Evolutionary conservation across 1,140 invertebrate genomes (phyloP).

Genomic region (Acyrthosiphon pisum): DNA sequence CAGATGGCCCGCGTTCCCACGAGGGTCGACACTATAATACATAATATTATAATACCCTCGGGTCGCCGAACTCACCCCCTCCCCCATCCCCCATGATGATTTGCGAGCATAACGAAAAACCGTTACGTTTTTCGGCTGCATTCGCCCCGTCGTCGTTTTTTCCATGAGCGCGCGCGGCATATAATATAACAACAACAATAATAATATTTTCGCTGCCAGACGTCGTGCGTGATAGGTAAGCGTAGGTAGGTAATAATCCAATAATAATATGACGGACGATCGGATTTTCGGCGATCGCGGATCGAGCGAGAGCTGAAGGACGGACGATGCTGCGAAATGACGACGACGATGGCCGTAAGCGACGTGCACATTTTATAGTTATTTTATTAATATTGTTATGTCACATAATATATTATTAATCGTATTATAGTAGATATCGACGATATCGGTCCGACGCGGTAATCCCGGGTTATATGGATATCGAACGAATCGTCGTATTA

Average conservation of each 20-base stretch:
- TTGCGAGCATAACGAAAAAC: not conserved
- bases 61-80: not conserved
- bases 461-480: too few relatives aligned
- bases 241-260: not conserved
- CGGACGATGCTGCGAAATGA: not conserved
- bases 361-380: not conserved
- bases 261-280: not conserved
- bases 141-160: not conserved
- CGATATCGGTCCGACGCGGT: too few relatives aligned
- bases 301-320: not conserved
- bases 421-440: not conserved
- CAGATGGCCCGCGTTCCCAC: conserved; percentile 51
- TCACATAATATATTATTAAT: too few relatives aligned
- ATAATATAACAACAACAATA: not conserved
- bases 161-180: not conserved
- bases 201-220: not conserved
- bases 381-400: too few relatives aligned
- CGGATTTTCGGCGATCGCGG: not conserved
- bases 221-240: not conserved
- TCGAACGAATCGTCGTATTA: too few relatives aligned
- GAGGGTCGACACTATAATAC: conserved; percentile 17
- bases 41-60: not conserved
- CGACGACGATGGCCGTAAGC: not conserved
- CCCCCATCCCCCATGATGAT: not conserved
- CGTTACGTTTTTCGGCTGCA: not conserved